A percentile compares a stretch with the other conserved stretches of the same genome.
Evolutionary conservation across 1,140 invertebrate genomes (phyloP).

Genomic region (Tribolium madens): DNA sequence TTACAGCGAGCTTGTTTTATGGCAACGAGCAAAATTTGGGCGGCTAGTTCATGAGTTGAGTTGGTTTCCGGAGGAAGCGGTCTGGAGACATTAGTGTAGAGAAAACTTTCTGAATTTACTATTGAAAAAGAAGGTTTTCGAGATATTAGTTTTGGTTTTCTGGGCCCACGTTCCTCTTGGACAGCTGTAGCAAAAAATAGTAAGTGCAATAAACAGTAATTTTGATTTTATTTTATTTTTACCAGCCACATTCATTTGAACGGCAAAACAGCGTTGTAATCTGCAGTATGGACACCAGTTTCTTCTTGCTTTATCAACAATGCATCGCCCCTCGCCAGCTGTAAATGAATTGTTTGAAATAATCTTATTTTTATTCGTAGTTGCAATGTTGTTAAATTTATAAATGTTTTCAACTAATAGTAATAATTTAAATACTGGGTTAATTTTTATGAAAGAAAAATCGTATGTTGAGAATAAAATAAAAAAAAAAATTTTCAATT

Average conservation of each 20-base stretch:
- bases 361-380: neutral
- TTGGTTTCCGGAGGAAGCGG: slow-evolving; percentile 18
- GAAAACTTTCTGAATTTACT: slow-evolving; percentile 26
- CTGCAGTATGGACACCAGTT: slow-evolving; percentile 92
- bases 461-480: too few species aligned
- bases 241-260: slow-evolving; percentile 85
- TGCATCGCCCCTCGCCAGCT: slow-evolving; percentile 82
- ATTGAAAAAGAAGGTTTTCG: slow-evolving; percentile 25
- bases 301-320: slow-evolving; percentile 83
- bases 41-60: slow-evolving; percentile 61
- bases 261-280: slow-evolving; percentile 81
- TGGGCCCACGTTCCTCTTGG: slow-evolving; percentile 83
- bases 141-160: slow-evolving; percentile 67
- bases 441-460: too few species aligned
- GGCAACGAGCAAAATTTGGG: slow-evolving; percentile 69
- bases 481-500: too few species aligned
- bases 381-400: too few species aligned
- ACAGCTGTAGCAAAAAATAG: slow-evolving; percentile 71
- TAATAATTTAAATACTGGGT: too few species aligned
- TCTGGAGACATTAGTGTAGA: neutral
- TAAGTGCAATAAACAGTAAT: neutral
- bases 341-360: slow-evolving; percentile 31
- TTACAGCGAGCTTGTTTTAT: slow-evolving; percentile 68
- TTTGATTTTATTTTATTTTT: slow-evolving; percentile 52
- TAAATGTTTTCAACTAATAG: too few species aligned